Evolutionary conservation across 1,140 invertebrate genomes (phyloP).

Genomic region (Neodiprion lecontei): DNA sequence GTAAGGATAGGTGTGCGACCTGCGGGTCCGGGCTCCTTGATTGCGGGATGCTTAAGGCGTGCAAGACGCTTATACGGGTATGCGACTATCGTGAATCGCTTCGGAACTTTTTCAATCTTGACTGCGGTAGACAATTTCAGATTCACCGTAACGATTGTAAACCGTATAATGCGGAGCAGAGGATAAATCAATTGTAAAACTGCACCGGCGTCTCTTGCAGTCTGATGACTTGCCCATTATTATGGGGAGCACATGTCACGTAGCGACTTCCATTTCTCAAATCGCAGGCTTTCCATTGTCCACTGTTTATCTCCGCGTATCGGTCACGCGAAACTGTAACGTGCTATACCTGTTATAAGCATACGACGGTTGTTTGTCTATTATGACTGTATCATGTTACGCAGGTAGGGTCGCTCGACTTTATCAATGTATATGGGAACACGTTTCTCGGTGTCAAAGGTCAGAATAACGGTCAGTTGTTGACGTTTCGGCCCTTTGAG

Average conservation of each 20-base stretch:
- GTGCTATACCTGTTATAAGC: too few species aligned
- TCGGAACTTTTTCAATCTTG: background rate
- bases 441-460: too few species aligned
- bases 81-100: background rate
- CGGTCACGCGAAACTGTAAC: background rate
- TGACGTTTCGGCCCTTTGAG: too few species aligned
- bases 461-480: too few species aligned
- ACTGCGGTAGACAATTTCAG: background rate
- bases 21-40: too few species aligned
- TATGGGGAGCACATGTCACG: background rate
- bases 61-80: background rate
- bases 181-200: background rate
- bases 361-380: too few species aligned
- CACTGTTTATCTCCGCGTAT: background rate
- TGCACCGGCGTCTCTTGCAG: background rate
- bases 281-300: background rate
- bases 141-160: background rate
- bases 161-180: background rate
- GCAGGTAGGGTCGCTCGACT: too few species aligned
- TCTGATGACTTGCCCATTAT: background rate
- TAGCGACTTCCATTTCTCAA: slow-evolving; percentile 1
- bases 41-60: too few species aligned
- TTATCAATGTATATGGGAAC: too few species aligned
- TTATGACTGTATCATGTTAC: too few species aligned
- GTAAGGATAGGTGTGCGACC: too few species aligned